phyloP scores from a whole-genome alignment of 2,797 vertebrate species.

The Manis javanica region DNA sequence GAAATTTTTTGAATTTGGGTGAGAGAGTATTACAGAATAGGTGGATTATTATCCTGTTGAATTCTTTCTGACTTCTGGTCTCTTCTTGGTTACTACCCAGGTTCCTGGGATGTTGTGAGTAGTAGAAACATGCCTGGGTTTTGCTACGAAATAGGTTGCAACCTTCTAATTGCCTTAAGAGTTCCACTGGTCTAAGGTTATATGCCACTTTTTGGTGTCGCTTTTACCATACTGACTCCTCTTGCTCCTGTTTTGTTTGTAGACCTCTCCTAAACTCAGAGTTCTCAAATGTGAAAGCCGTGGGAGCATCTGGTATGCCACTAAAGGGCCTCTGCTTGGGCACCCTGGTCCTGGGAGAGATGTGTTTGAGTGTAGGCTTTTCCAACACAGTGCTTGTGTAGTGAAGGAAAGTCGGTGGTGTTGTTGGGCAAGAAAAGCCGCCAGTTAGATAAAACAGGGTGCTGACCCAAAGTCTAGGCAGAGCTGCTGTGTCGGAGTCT shows the following conservation, averaged over 20 bases:
- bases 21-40: constrained; percentile 20
- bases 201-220: not conserved
- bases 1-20: not conserved
- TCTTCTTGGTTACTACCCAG: not conserved
- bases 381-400: not conserved
- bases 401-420: not conserved
- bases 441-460: not conserved
- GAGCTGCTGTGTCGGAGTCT: not conserved
- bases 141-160: not conserved
- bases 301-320: not conserved
- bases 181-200: not conserved
- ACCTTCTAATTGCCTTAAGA: not conserved
- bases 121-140: not conserved
- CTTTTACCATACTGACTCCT: not conserved
- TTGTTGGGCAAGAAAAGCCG: not conserved
- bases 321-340: not conserved
- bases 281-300: not conserved
- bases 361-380: constrained; percentile 19
- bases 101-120: not conserved
- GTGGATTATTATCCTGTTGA: not conserved
- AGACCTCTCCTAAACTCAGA: not conserved
- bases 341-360: not conserved
- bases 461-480: not conserved
- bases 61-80: constrained; percentile 6
- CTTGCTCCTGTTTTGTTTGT: not conserved